These are phyloP conservation scores for Myoxocephalus aenaeus DNA, from an alignment of 2,797 vertebrate species.

Conservation along the genomic window DNA sequence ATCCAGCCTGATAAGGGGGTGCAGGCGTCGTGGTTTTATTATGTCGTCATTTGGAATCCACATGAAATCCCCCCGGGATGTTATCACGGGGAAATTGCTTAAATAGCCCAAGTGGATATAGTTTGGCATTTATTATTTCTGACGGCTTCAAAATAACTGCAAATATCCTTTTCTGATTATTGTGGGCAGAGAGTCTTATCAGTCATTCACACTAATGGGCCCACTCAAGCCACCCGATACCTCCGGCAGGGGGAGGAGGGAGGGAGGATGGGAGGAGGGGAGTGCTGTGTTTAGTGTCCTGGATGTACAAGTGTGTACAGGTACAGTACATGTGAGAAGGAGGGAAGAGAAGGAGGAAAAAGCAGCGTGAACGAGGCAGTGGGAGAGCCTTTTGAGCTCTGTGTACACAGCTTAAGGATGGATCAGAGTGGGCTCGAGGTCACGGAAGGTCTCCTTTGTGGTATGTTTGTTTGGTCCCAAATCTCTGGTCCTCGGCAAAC, in stretches of 20 bases:
- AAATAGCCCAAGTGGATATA: conserved; percentile 85
- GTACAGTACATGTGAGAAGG: conserved; percentile 37
- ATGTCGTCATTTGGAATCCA: conserved; percentile 84
- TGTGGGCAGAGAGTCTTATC: conserved; percentile 74
- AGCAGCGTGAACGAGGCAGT: background rate
- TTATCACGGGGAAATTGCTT: conserved; percentile 84
- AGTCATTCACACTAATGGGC: conserved; percentile 80
- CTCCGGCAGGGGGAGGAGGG: conserved; percentile 52
- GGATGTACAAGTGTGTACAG: conserved; percentile 45
- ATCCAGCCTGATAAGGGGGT: conserved; percentile 84
- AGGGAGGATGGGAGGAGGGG: background rate
- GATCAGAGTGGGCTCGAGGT: conserved; percentile 53
- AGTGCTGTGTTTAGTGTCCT: conserved; percentile 40
- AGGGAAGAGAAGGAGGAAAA: background rate
- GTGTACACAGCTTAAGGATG: conserved; percentile 33
- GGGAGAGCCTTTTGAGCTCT: conserved; percentile 22
- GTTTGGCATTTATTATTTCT: conserved; percentile 85
- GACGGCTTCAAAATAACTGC: conserved; percentile 83
- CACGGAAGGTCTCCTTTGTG: conserved; percentile 57
- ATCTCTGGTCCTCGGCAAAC: conserved; percentile 47
- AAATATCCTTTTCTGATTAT: conserved; percentile 77
- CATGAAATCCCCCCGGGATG: conserved; percentile 80
- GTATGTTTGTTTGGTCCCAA: conserved; percentile 63
- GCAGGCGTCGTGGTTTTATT: conserved; percentile 82
- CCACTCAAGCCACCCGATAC: conserved; percentile 79